Evolutionary conservation across 2,113 vertebrate genomes (phyloP).

Genomic region (Atractosteus spatula): DNA sequence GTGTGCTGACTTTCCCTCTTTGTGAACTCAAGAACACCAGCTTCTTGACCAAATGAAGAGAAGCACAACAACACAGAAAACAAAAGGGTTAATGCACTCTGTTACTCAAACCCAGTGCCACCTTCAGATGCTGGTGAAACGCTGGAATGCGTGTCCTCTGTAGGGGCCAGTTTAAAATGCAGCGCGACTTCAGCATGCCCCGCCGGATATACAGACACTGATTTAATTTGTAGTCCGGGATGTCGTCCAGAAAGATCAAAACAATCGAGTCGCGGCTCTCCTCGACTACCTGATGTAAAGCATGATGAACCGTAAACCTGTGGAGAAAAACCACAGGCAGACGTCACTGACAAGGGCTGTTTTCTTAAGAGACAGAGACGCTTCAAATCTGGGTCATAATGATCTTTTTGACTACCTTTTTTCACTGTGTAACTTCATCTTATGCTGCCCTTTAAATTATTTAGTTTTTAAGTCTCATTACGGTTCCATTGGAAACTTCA

Average conservation of each 20-base stretch:
- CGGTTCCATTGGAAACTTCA: too few relatives aligned
- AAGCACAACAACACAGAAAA: neutral
- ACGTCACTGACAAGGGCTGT: too few relatives aligned
- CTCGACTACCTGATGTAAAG: conserved; percentile 85
- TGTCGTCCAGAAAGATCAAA: conserved; percentile 83
- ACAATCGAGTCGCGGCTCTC: conserved; percentile 86
- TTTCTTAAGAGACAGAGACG: too few relatives aligned
- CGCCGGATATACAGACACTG: conserved; percentile 78
- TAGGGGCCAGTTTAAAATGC: conserved; percentile 83
- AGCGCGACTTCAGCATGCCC: conserved; percentile 83
- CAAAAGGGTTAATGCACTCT: conserved; percentile 32
- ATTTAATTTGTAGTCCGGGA: conserved; percentile 84
- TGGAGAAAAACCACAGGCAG: neutral
- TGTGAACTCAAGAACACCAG: too few relatives aligned
- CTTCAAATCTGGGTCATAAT: too few relatives aligned
- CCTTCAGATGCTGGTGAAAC: conserved; percentile 80
- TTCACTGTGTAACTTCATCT: too few relatives aligned
- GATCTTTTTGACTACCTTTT: too few relatives aligned
- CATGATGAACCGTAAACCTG: conserved; percentile 88
- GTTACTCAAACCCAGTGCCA: conserved; percentile 81
- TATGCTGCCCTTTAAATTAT: too few relatives aligned
- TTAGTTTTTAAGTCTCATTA: too few relatives aligned
- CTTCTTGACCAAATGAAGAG: neutral
- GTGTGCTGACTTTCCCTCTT: too few relatives aligned
- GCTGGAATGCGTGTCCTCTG: conserved; percentile 76